Conservation (phyloP, 2,797 vertebrate genomes). For the Lepidocolaptes lacrymiger region DNA sequence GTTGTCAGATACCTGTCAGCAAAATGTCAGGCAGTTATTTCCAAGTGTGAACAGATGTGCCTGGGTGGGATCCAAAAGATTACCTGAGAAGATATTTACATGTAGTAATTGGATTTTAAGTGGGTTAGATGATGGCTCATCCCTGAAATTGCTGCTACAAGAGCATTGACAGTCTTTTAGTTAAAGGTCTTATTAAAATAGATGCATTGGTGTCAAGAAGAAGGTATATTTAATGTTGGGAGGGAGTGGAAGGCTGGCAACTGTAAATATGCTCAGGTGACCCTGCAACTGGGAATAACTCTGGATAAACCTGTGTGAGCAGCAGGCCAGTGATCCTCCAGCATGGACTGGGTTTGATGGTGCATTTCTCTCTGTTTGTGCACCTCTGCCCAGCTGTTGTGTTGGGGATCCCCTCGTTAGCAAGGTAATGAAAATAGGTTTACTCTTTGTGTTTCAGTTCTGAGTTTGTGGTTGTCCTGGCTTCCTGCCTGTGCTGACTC, state of each 20-base stretch:
- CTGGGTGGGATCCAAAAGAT: neutral
- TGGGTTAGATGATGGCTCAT: neutral
- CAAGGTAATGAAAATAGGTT: neutral
- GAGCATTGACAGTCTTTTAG: neutral
- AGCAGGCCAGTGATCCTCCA: neutral
- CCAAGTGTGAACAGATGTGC: neutral
- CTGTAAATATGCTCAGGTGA: neutral
- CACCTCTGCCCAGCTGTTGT: neutral
- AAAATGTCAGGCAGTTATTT: neutral
- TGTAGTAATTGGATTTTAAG: neutral
- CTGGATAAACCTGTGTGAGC: neutral
- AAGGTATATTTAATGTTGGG: neutral
- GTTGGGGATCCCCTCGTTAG: accelerated
- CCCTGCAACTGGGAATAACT: neutral
- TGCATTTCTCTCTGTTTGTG: neutral
- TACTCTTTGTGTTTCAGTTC: neutral
- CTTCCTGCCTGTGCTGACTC: neutral
- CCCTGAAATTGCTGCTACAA: neutral
- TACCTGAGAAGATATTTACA: neutral
- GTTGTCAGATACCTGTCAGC: neutral
- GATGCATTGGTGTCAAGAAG: neutral
- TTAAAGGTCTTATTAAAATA: neutral
- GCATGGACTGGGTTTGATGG: neutral
- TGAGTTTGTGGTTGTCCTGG: neutral
- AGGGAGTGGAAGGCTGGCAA: neutral